Base-by-base conservation (phyloP, 1,140 invertebrate genomes). In the Tyrophagus putrescentiae region DNA sequence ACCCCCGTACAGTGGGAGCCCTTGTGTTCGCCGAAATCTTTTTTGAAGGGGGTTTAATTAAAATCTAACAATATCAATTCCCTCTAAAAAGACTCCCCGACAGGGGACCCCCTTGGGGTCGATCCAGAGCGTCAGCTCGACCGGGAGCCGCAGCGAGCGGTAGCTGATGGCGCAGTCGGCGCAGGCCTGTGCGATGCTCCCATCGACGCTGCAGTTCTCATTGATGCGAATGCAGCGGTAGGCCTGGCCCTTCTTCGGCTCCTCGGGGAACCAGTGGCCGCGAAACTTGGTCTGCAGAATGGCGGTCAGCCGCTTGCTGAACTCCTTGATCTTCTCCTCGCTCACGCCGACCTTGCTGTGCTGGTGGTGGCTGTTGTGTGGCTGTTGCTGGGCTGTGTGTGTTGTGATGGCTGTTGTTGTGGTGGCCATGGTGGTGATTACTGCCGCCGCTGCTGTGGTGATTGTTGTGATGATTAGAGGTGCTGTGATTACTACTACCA, bases 161-260 rank as follows among this genome's bases (percentile, higher is more conserved):
- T 83, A 83, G 39, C 73, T 76, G 9, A 84, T 74, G 21, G 82
- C 82, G 69, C 78, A 80, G 58, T 78, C 76, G 58, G 69, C 72
- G n/a, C 82, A 82, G 31, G 82, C 83, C 68, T 76, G 74, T 65
- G 80, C 78, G 48, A 85, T 70, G 16, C 77, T 78, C 36, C 76
- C 74, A 71, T 85, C 83, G 61, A 77, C 75, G 29, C 80, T 72
- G 67, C 76, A 80, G 57, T 76, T 73, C 65, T 80, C 79, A 70
- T 84, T 84, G 7, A 85, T 76, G 60, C 83, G 76, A 64, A 85
- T 83, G 71, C 83, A 84, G 66, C 83, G 76, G 70, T 83, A 85
- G 45, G 79, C 82, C 70, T 84, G 82, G 59, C 83, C 83, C 69
- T 79, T 81, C 58, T 73, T 76, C n/a, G 83, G 82, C 65, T 80